Base-by-base conservation (phyloP, 2,113 vertebrate species). In the human region DNA sequence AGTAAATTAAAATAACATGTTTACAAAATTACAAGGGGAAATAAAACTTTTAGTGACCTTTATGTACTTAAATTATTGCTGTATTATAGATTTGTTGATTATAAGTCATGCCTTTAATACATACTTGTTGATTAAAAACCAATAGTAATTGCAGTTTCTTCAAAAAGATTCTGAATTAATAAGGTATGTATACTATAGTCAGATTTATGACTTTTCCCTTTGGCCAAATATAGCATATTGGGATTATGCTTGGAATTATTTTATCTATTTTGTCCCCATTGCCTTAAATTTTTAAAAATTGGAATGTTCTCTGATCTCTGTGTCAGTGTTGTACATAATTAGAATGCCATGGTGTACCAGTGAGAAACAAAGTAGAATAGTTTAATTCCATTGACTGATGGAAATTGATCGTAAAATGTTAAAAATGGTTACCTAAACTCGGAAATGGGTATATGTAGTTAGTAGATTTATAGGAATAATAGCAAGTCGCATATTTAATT, bases 131-230 rank as follows among this genome's bases (percentile, higher is more conserved):
- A 55, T 84, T 90, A 85, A 92, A 97, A 94, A 18, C 59, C 45
- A 66, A 20, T 94, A 72, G 45, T 94, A 79, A 55, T 76, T 90
- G 23, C 70, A 2, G 89, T 92, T 85, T 95, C 66, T 81, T 20
- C 23, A 10, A 59, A n/a, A 96, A 88, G 20, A 93, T 76, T 93
- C 25, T 95, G 40, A 98, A 79, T 92, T 96, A 93, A 55, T 93
- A 40, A 97, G 45, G 6, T 94, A 1, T 82, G 0, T 92, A 73
- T 91, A 64, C 68, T 48, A 22, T 25, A 93, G 72, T 72, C 48
- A 93, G 38, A 55, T 61, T 87, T 85, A 40, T 82, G 14, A 82
- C 35, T 90, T 82, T 92, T 94, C 12, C 45, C 40, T 96, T 96
- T 90, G 23, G 3, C 50, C 83, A 78, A 79, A 95, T 84, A 50